Conservation (phyloP, 2,113 vertebrate species). For the Neotragus pygmaeus region DNA sequence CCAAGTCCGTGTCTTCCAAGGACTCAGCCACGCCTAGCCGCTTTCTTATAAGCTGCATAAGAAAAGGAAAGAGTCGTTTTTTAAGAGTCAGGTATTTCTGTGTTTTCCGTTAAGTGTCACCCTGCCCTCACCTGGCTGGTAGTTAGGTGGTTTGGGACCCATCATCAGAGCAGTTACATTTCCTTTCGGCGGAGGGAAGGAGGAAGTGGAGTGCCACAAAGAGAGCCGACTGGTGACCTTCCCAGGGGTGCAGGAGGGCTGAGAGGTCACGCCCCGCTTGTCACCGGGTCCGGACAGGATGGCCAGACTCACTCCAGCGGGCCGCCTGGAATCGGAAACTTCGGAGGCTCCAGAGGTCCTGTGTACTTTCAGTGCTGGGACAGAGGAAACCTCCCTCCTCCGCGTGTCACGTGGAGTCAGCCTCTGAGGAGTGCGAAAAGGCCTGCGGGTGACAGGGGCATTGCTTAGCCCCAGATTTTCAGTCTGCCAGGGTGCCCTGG, state of each 20-base stretch:
- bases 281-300: not conserved
- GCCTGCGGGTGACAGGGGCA: rapidly evolving
- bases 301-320: not conserved
- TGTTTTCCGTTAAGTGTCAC: not conserved
- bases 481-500: not conserved
- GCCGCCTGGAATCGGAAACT: not conserved
- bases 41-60: not conserved
- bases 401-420: not conserved
- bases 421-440: not conserved
- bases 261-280: not conserved
- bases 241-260: not conserved
- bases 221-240: not conserved
- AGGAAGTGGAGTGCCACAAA: constrained; percentile 12
- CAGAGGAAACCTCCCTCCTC: not conserved
- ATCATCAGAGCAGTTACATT: not conserved
- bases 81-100: not conserved
- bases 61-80: not conserved
- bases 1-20: rapidly evolving
- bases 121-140: constrained; percentile 13
- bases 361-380: not conserved
- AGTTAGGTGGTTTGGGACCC: not conserved
- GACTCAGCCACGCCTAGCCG: not conserved
- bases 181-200: not conserved
- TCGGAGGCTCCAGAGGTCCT: not conserved
- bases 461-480: not conserved